Evolutionary conservation across 2,888 invertebrate genomes (phyloP).

Genomic region (Antheraea yamamai): DNA sequence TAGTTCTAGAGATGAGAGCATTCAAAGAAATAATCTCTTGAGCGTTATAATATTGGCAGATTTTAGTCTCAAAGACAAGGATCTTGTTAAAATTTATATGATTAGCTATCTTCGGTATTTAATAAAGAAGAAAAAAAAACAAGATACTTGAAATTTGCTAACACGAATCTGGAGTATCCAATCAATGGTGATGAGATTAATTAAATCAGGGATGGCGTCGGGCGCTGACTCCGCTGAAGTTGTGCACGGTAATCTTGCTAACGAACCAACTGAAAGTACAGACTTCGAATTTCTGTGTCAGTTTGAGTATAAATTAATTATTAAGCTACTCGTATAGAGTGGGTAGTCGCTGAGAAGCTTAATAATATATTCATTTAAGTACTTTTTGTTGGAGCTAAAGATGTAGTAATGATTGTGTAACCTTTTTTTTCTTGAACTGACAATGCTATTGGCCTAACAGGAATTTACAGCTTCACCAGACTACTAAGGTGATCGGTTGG

Average conservation of each 20-base stretch:
- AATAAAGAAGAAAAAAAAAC: neutral
- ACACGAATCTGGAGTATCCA: slow-evolving; percentile 41
- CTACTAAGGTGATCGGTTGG: too few species aligned
- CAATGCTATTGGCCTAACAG: too few species aligned
- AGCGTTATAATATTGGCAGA: neutral
- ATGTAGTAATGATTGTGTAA: neutral
- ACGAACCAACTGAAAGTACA: slow-evolving; percentile 26
- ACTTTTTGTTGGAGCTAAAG: neutral
- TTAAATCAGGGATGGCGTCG: slow-evolving; percentile 58
- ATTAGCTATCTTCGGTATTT: neutral
- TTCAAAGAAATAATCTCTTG: too few species aligned
- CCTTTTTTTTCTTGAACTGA: neutral
- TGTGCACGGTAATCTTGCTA: slow-evolving; percentile 46
- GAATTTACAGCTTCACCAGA: too few species aligned
- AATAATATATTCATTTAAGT: neutral
- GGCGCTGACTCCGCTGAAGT: slow-evolving; percentile 40
- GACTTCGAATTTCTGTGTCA: slow-evolving; percentile 11
- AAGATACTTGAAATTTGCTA: neutral
- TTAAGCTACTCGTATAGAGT: neutral
- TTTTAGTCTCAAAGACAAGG: neutral
- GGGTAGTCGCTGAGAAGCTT: neutral
- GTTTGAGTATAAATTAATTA: neutral
- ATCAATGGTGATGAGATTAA: slow-evolving; percentile 61
- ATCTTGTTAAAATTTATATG: neutral
- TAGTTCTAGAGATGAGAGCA: too few species aligned